Evolutionary conservation across 2,797 vertebrate species (phyloP).

Genomic region (Artibeus lituratus): DNA sequence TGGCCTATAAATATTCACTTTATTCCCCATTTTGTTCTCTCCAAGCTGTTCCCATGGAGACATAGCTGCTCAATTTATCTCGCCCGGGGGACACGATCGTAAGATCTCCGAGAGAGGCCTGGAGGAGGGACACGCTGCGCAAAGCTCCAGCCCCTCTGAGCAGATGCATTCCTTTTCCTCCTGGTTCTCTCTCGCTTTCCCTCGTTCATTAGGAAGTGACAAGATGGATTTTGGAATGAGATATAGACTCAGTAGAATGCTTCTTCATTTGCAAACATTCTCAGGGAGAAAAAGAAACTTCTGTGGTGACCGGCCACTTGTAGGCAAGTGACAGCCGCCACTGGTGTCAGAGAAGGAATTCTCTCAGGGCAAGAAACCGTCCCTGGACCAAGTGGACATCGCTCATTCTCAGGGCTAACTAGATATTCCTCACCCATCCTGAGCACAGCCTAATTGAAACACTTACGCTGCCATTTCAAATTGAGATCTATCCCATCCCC

Average conservation of each 20-base stretch:
- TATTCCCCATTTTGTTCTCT: conserved; percentile 41
- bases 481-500: background rate
- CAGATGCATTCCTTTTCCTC: background rate
- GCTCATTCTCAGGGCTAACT: background rate
- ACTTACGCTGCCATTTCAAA: background rate
- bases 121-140: background rate
- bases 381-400: background rate
- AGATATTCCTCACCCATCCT: background rate
- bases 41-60: conserved; percentile 66
- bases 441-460: background rate
- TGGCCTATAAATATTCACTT: conserved; percentile 53
- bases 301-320: background rate
- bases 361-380: background rate
- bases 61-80: conserved; percentile 3
- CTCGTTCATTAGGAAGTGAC: background rate
- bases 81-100: background rate
- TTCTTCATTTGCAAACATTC: conserved; percentile 1
- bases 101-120: background rate
- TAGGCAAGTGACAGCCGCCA: background rate
- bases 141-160: background rate
- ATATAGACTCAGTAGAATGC: background rate
- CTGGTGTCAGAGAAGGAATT: background rate
- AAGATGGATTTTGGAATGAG: background rate
- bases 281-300: background rate
- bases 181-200: background rate